phyloP scores from a whole-genome alignment of 2,888 invertebrate species.

The Apodemia hepburni region DNA sequence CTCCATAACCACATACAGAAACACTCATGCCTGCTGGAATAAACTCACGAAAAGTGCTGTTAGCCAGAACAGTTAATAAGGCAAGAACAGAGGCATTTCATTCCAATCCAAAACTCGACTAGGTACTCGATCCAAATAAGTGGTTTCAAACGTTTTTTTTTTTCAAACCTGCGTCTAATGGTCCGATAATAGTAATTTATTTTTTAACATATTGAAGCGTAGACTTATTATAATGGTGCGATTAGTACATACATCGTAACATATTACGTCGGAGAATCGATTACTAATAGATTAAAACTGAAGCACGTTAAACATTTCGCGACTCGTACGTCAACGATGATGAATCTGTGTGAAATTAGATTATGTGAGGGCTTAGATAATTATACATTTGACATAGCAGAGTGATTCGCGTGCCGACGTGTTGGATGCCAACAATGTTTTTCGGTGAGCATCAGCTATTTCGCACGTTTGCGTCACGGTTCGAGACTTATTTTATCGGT shows the following conservation, averaged over 20 bases:
- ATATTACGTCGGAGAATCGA: constrained; percentile 50
- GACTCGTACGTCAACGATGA: constrained; percentile 61
- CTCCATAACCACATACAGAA: background rate
- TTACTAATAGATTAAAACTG: constrained; percentile 58
- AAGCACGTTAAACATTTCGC: constrained; percentile 51
- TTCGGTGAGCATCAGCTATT: constrained; percentile 47
- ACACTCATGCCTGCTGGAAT: background rate
- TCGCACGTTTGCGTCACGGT: constrained; percentile 48
- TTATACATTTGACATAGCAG: constrained; percentile 56
- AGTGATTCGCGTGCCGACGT: constrained; percentile 5
- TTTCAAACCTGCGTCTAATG: too few relatives aligned
- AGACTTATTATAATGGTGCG: background rate
- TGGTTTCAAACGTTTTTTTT: too few relatives aligned
- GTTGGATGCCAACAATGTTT: constrained; percentile 41
- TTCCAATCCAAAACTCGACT: too few relatives aligned
- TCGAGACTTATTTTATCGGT: constrained; percentile 20
- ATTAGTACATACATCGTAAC: constrained; percentile 25
- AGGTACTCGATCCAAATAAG: too few relatives aligned
- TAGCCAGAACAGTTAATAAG: background rate
- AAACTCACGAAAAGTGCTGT: background rate
- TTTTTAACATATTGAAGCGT: too few relatives aligned
- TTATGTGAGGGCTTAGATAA: constrained; percentile 58
- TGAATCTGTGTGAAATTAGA: constrained; percentile 58
- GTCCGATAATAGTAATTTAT: too few relatives aligned
- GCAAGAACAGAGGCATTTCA: too few relatives aligned